A percentile compares a stretch with the other conserved stretches of the same genome.
phyloP scores from a whole-genome alignment of 2,113 vertebrate genomes.

The Motacilla tschutschensis region DNA sequence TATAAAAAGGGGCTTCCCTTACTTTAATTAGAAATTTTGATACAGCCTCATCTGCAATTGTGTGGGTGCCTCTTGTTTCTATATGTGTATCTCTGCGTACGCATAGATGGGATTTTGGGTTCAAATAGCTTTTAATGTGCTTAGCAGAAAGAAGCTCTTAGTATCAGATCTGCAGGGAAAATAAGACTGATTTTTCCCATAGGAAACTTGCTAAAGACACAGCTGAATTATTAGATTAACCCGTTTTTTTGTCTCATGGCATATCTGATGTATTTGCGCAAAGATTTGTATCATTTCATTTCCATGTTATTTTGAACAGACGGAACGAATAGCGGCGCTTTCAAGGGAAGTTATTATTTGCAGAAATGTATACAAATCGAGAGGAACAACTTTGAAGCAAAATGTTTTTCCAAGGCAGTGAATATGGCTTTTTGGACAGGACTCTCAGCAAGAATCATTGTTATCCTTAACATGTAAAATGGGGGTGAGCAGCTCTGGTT shows the following conservation, averaged over 20 bases:
- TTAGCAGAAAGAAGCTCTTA: slow-evolving; percentile 16
- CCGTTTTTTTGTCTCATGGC: slow-evolving; percentile 6
- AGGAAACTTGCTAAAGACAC: slow-evolving; percentile 43
- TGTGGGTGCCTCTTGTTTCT: background rate
- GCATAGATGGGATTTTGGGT: slow-evolving; percentile 15
- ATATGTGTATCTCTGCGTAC: background rate
- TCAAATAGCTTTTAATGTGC: slow-evolving; percentile 30
- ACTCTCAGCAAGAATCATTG: background rate
- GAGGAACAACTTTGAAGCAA: background rate
- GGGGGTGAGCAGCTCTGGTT: background rate
- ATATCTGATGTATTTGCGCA: background rate
- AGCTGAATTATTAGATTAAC: slow-evolving; percentile 42
- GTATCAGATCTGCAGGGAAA: slow-evolving; percentile 36
- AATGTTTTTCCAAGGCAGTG: background rate
- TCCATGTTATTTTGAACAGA: slow-evolving; percentile 21
- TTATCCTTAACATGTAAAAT: background rate
- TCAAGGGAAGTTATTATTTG: slow-evolving; percentile 29
- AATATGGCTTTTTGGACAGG: background rate
- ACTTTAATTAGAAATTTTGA: slow-evolving; percentile 20
- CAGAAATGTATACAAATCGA: slow-evolving; percentile 37
- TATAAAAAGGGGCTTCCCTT: background rate
- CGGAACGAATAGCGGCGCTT: background rate
- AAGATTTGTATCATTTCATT: background rate
- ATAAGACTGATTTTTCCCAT: slow-evolving; percentile 51
- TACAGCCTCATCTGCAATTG: background rate